phyloP scores from a whole-genome alignment of 2,113 vertebrate species.

The Trogon melanurus region DNA sequence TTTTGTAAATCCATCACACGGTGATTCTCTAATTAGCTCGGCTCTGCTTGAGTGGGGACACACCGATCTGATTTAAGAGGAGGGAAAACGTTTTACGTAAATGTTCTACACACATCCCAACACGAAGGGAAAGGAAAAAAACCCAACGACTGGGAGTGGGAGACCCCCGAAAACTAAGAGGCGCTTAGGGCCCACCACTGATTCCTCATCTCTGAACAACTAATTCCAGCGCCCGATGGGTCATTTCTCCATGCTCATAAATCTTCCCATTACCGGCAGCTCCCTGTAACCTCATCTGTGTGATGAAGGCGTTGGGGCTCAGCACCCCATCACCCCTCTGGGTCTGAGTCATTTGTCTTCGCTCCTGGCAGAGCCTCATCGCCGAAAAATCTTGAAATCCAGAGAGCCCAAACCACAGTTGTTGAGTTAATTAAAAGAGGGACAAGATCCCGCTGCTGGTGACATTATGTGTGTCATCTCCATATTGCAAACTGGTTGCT shows the following conservation, averaged over 20 bases:
- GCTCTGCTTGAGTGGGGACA: slow-evolving; percentile 11
- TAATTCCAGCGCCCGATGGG: not conserved
- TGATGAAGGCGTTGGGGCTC: not conserved
- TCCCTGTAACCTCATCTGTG: not conserved
- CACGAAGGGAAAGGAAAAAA: not conserved
- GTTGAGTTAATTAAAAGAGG: not conserved
- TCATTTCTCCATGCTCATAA: not conserved
- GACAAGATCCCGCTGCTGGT: not conserved
- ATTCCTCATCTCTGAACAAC: not conserved
- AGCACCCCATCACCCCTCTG: accelerated
- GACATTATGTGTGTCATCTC: accelerated
- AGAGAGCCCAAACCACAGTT: not conserved
- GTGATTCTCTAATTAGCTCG: slow-evolving; percentile 47
- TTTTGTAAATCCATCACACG: slow-evolving; percentile 2
- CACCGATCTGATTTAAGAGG: slow-evolving; percentile 39
- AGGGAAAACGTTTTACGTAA: not conserved
- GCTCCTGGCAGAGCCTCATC: not conserved
- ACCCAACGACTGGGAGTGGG: accelerated
- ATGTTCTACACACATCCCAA: not conserved
- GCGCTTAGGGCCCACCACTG: not conserved
- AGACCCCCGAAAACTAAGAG: not conserved
- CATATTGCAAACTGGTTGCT: not conserved
- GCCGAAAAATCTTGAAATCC: accelerated
- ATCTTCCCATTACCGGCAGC: not conserved
- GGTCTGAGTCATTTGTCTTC: not conserved